phyloP scores from a whole-genome alignment of 2,797 vertebrate species.

The Poeciliopsis gracilis region DNA sequence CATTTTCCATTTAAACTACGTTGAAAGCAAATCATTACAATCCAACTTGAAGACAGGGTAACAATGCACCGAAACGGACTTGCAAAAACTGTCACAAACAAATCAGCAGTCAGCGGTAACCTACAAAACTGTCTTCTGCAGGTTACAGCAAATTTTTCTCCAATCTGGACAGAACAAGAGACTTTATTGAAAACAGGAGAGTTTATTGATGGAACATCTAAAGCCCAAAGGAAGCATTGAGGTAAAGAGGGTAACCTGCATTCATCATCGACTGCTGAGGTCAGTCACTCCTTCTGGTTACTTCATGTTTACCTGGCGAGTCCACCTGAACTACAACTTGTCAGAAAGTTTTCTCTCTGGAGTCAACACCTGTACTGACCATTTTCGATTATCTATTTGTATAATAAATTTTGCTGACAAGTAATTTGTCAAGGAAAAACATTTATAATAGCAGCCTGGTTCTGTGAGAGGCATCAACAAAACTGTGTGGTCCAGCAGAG shows the following conservation, averaged over 20 bases:
- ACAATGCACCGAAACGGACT: not conserved
- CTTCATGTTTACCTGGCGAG: not conserved
- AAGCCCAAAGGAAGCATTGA: not conserved
- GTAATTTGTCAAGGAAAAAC: not conserved
- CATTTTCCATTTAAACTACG: not conserved
- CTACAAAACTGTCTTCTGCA: not conserved
- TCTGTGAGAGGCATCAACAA: not conserved
- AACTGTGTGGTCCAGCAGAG: not conserved
- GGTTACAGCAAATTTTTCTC: not conserved
- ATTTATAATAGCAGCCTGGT: not conserved
- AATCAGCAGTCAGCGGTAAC: not conserved
- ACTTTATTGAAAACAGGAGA: not conserved
- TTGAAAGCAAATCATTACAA: not conserved
- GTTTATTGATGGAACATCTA: not conserved
- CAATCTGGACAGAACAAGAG: not conserved
- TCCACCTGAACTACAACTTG: not conserved
- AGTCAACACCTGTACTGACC: not conserved
- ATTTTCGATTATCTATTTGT: not conserved
- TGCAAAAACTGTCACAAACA: not conserved
- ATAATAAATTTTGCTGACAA: not conserved
- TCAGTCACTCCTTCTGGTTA: not conserved
- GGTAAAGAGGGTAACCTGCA: not conserved
- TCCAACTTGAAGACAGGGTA: not conserved
- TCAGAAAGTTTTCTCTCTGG: not conserved
- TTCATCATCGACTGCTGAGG: not conserved